Conservation (phyloP, 1,140 invertebrate genomes). For the Drosophila sechellia region DNA sequence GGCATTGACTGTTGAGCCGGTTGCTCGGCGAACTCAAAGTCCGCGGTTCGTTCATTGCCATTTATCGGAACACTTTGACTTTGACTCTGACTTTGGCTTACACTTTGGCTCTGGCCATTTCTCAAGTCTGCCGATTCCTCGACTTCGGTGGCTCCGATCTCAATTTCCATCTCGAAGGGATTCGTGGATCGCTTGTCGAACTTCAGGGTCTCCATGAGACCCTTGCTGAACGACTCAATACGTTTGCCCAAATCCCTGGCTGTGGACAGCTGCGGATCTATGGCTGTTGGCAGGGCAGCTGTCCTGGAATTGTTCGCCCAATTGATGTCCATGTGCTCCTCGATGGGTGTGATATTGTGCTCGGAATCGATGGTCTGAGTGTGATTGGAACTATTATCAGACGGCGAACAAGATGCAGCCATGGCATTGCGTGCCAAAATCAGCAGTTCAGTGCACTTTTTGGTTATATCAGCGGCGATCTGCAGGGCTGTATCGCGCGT, state of each 20-base stretch:
- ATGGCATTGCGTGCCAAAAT: conserved; percentile 88
- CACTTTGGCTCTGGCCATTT: conserved; percentile 53
- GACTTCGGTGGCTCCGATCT: conserved; percentile 81
- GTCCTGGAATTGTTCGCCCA: conserved; percentile 83
- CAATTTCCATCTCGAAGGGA: conserved; percentile 84
- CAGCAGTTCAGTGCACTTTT: conserved; percentile 90
- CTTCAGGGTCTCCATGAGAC: conserved; percentile 83
- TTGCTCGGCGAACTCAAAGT: conserved; percentile 71
- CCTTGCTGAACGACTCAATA: conserved; percentile 84
- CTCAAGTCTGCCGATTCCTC: conserved; percentile 75
- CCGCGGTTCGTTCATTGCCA: conserved; percentile 76
- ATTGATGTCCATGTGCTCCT: conserved; percentile 84
- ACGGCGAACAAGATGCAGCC: conserved; percentile 83
- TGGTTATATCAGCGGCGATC: conserved; percentile 89
- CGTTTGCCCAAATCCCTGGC: conserved; percentile 80
- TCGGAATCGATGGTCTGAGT: conserved; percentile 85
- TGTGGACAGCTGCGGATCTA: conserved; percentile 69
- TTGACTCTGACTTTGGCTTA: conserved; percentile 59
- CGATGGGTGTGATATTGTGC: conserved; percentile 84
- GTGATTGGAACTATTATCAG: conserved; percentile 87
- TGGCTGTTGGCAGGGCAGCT: conserved; percentile 49
- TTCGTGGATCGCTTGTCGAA: conserved; percentile 84
- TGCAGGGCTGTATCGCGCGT: conserved; percentile 81
- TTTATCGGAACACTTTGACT: conserved; percentile 71
- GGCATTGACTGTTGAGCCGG: conserved; percentile 13